Percentiles rank a stretch among this genome's conserved stretches.
These are phyloP conservation scores for Carabus problematicus DNA, from an alignment of 2,888 invertebrate genomes.

Conservation along the genomic window DNA sequence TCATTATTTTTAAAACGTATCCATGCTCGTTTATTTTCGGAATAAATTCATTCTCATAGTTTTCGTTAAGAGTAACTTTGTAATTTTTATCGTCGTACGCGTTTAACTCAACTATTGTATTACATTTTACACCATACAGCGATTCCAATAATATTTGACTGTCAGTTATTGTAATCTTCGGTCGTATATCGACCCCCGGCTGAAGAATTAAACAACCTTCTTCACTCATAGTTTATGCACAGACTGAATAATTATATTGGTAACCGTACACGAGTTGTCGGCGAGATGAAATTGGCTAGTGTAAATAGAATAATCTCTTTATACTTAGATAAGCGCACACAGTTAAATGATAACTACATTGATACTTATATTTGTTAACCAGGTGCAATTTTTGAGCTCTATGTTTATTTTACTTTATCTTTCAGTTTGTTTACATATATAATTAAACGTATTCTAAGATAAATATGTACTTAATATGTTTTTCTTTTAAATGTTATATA, in stretches of 20 bases:
- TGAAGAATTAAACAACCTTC: constrained; percentile 5
- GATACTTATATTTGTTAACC: neutral
- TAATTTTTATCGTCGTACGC: constrained; percentile 85
- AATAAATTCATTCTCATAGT: constrained; percentile 68
- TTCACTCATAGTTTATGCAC: constrained; percentile 18
- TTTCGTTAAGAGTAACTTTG: constrained; percentile 67
- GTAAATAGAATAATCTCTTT: neutral
- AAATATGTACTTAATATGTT: no score
- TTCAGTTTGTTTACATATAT: no score
- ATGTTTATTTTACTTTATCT: no score
- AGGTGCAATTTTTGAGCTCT: neutral
- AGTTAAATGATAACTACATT: constrained; percentile 1
- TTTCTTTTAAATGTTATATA: no score
- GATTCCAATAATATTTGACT: constrained; percentile 64
- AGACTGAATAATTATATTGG: constrained; percentile 22
- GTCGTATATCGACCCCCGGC: constrained; percentile 61
- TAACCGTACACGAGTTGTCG: neutral
- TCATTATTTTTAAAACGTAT: constrained; percentile 84
- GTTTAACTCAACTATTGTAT: constrained; percentile 67
- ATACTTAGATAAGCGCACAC: no score
- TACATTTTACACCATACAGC: constrained; percentile 69
- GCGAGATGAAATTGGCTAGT: constrained; percentile 5
- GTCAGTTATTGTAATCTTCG: constrained; percentile 62
- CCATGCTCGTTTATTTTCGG: constrained; percentile 65
- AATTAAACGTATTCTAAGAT: no score